Percentiles rank a stretch among this genome's conserved stretches.
phyloP scores from a whole-genome alignment of 2,888 invertebrate species.

The Axea sp. region DNA sequence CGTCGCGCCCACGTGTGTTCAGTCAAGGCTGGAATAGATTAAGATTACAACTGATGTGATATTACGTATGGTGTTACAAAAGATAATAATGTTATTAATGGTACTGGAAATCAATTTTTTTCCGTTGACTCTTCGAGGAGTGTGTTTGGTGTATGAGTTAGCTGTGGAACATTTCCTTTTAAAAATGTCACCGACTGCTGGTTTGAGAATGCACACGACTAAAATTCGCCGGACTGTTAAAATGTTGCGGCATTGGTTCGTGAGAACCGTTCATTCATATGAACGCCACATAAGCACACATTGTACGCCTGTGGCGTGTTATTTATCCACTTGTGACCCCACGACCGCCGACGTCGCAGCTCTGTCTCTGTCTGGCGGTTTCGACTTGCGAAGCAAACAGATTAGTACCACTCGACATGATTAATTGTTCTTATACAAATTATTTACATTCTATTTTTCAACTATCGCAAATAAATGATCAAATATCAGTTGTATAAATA shows the following conservation, averaged over 20 bases:
- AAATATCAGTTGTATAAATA: too few species aligned
- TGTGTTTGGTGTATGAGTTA: not conserved
- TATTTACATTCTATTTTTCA: not conserved
- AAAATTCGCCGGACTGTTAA: constrained; percentile 49
- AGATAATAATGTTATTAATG: too few species aligned
- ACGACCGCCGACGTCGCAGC: constrained; percentile 42
- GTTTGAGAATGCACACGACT: constrained; percentile 11
- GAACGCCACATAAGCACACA: constrained; percentile 21
- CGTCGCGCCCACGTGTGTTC: too few species aligned
- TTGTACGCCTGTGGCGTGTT: constrained; percentile 46
- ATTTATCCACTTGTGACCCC: constrained; percentile 50
- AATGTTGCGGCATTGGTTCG: constrained; percentile 40
- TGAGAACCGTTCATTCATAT: constrained; percentile 54
- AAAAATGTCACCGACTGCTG: constrained; percentile 28
- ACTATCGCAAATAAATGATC: not conserved
- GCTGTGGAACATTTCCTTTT: constrained; percentile 11
- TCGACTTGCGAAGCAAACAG: constrained; percentile 49
- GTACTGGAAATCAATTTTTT: too few species aligned
- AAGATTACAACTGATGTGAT: too few species aligned
- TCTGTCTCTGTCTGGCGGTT: constrained; percentile 18
- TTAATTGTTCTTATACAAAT: constrained; percentile 14
- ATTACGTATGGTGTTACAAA: too few species aligned
- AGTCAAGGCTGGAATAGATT: too few species aligned
- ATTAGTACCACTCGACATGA: constrained; percentile 17
- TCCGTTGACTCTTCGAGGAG: too few species aligned